A percentile compares a stretch with the other conserved stretches of the same genome.
These are phyloP conservation scores for Cyclargus thomasi DNA, from an alignment of 1,140 invertebrate genomes.

Conservation along the genomic window DNA sequence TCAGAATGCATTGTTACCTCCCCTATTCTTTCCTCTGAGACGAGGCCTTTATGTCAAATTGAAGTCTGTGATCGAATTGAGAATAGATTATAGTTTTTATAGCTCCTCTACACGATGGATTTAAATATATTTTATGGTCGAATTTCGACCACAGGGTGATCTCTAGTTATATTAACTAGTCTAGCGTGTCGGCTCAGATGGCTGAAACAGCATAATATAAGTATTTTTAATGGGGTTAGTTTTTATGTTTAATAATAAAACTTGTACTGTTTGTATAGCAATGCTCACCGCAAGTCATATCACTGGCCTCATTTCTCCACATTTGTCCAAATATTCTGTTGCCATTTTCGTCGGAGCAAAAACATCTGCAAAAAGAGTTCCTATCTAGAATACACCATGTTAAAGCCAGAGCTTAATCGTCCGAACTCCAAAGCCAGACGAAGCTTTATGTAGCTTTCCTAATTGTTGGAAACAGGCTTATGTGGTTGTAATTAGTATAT, in stretches of 20 bases:
- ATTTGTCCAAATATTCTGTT: conserved; percentile 76
- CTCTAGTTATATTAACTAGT: no score
- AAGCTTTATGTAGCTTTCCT: not conserved
- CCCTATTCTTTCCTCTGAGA: no score
- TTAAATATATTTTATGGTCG: no score
- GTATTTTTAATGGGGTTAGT: not conserved
- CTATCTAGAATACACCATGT: conserved; percentile 21
- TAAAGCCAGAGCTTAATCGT: not conserved
- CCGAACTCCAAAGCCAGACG: not conserved
- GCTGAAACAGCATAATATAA: not conserved
- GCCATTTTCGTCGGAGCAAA: conserved; percentile 71
- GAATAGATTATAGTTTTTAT: no score
- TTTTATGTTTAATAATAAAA: no score
- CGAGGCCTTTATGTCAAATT: no score
- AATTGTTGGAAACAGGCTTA: not conserved
- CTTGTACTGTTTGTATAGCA: not conserved
- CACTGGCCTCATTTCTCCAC: conserved; percentile 67
- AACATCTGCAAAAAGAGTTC: conserved; percentile 68
- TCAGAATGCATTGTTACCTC: no score
- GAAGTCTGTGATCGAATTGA: no score
- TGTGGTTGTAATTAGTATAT: not conserved
- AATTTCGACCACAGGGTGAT: no score
- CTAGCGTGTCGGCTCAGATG: not conserved
- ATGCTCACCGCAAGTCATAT: conserved; percentile 72
- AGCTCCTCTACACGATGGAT: no score